Conservation (phyloP, 2,797 vertebrate species). For the Meriones psammophilus region DNA sequence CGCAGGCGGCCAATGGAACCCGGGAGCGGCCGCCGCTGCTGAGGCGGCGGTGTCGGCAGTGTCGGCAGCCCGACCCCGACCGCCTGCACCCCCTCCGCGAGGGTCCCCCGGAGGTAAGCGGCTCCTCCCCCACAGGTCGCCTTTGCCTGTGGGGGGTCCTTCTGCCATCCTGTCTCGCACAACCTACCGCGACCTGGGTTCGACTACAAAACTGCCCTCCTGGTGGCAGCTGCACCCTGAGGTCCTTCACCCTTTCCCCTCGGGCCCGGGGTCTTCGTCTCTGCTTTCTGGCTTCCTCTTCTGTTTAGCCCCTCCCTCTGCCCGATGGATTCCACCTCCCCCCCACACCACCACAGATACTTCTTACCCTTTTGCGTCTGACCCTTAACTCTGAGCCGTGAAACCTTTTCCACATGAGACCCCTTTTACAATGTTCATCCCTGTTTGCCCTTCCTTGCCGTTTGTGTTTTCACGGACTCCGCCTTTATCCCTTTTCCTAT, state of each 20-base stretch:
- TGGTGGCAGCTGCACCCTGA: conserved; percentile 61
- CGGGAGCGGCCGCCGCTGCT: conserved; percentile 85
- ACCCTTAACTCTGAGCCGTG: conserved; percentile 31
- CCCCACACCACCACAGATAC: neutral
- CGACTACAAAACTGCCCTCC: conserved; percentile 68
- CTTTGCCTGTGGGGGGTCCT: neutral
- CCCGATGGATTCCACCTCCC: conserved; percentile 52
- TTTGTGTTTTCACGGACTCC: conserved; percentile 76
- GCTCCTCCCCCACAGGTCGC: neutral
- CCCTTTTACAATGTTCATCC: neutral
- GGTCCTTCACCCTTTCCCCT: neutral
- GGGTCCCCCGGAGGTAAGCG: conserved; percentile 78
- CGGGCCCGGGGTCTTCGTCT: conserved; percentile 45
- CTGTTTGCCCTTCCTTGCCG: conserved; percentile 43
- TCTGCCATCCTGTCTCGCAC: conserved; percentile 39
- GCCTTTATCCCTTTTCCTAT: conserved; percentile 82
- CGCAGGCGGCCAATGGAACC: conserved; percentile 82
- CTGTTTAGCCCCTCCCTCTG: conserved; percentile 77
- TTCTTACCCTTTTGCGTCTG: conserved; percentile 19
- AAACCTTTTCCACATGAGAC: conserved; percentile 3
- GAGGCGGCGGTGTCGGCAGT: conserved; percentile 83
- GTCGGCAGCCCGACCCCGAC: conserved; percentile 83
- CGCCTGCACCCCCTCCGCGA: conserved; percentile 63
- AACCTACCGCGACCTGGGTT: conserved; percentile 22
- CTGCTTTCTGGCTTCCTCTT: conserved; percentile 76